Evolutionary conservation across 2,113 vertebrate genomes (phyloP), one percentile per base, ranked within the genome.

Genomic region (Scalopus aquaticus): DNA sequence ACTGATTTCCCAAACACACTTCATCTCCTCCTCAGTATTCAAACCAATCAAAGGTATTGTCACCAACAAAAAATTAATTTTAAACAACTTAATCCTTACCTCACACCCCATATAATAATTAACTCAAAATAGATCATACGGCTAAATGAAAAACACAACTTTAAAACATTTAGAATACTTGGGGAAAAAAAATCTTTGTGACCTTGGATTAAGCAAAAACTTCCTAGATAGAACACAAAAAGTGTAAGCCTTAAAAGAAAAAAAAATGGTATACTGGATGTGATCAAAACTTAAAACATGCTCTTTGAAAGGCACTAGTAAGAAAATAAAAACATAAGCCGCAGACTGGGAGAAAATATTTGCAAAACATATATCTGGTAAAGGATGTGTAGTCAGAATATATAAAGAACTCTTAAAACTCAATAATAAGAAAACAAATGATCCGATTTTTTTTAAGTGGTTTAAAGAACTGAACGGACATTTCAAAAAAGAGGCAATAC

Each of bases 371-470:
- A 64, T 54, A 81, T 86, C 74, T 82, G n/a, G n/a, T n/a, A n/a
- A n/a, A n/a, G n/a, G n/a, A n/a, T n/a, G n/a, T n/a, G 37, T 96
- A 93, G 64, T 88, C 46, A 64, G 46, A 97, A 88, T 95, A 93
- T 65, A 83, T 89, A 93, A 94, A 96, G 70, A 96, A 93, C 49
- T 93, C 79, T 89, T 65, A 91, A 94, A 89, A 83, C 74, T 79
- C 84, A 93, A 67, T 72, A 79, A 82, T 72, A 79, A 88, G 39
- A 93, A 85, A 67, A 86, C 46, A 95, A 91, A 96, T 67, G 44
- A 76, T 30, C 79, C 74, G 56, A 81, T 73, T 78, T 95, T 44
- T 93, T 93, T 77, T 19, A n/a, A 90, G 73, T 86, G 69, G 69
- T 51, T 24, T 35, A 88, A 92, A 78, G 35, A 94, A 91, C 30